Percentiles rank a stretch among this genome's conserved stretches.
phyloP scores from a whole-genome alignment of 1,140 invertebrate genomes.

The Listronotus oregonensis region DNA sequence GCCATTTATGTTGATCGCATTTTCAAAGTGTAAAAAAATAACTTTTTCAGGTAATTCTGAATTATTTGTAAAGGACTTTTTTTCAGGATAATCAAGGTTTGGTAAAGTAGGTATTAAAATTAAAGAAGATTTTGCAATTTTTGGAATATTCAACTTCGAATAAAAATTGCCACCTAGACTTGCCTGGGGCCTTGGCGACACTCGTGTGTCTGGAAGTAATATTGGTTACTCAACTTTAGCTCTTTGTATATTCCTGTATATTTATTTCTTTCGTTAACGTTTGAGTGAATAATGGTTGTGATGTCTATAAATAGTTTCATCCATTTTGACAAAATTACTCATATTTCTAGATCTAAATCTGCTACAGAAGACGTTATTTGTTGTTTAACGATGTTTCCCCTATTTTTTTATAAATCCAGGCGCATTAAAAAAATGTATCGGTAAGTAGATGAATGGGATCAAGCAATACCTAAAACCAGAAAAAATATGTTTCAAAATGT shows the following conservation, averaged over 20 bases:
- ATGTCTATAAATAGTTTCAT: slow-evolving; percentile 48
- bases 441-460: too few relatives aligned
- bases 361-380: too few relatives aligned
- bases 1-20: slow-evolving; percentile 55
- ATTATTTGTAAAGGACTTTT: slow-evolving; percentile 21
- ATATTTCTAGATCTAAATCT: slow-evolving; percentile 19
- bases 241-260: too few relatives aligned
- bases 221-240: too few relatives aligned
- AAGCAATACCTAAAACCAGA: too few relatives aligned
- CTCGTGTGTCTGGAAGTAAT: slow-evolving; percentile 4
- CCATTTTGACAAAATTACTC: slow-evolving; percentile 41
- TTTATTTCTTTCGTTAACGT: too few relatives aligned
- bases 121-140: slow-evolving; percentile 2
- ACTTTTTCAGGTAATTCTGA: slow-evolving; percentile 49
- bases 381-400: too few relatives aligned
- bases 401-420: too few relatives aligned
- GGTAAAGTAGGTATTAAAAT: not conserved
- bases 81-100: not conserved
- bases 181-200: slow-evolving; percentile 44
- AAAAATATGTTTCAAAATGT: too few relatives aligned
- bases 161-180: slow-evolving; percentile 48
- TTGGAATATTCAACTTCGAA: slow-evolving; percentile 21
- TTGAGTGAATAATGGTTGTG: not conserved
- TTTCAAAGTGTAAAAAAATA: slow-evolving; percentile 48
- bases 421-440: too few relatives aligned